Evolutionary conservation across 2,888 invertebrate species (phyloP), one percentile per base, ranked within the genome.

Genomic region (Melanchra persicariae): DNA sequence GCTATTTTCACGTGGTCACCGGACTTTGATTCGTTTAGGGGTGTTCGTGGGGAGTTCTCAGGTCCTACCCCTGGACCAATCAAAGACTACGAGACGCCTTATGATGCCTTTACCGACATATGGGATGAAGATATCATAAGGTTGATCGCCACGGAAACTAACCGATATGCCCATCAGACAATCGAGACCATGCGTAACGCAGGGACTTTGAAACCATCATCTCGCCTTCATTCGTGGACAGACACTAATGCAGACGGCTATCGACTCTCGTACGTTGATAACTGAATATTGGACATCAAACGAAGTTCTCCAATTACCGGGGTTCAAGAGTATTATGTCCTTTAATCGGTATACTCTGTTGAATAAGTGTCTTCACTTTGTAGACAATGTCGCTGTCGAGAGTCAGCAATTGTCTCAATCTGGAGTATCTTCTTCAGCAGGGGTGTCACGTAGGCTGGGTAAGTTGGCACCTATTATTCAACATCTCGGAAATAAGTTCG

Each of bases 21-120:
- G 24, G 77, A 73, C 58, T 86, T 83, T 76, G 74, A 61, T 1
- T 71, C 77, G 57, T 86, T 85, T 55, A 54, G 74, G 52, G 82
- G 81, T 30, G 52, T 67, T 26, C 80, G 74, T 34, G 86, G 79
- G 68, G 19, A 17, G 1, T 85, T 85, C 61, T 70, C 72, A n/a
- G 83, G 80, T 19, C 75, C 77, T 57, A 62, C 77, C 7, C 82
- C 81, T 40, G 85, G 85, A n/a, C 70, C 84, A 26, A 6, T 79
- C 57, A 73, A 74, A 40, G 70, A 70, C 52, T 83, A 77, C 40
- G 66, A 82, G 54, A 58, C 75, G 52, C 72, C 82, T 24, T 82
- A 80, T 76, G 83, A 82, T 64, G 79, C 73, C 40, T 84, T 84
- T 70, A 58, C 30, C 6, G 73, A 67, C 34, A 84, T 85, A 40